A percentile compares a stretch with the other conserved stretches of the same genome.
These are phyloP conservation scores for Philaenus spumarius DNA, from an alignment of 1,140 invertebrate species.

Conservation along the genomic window DNA sequence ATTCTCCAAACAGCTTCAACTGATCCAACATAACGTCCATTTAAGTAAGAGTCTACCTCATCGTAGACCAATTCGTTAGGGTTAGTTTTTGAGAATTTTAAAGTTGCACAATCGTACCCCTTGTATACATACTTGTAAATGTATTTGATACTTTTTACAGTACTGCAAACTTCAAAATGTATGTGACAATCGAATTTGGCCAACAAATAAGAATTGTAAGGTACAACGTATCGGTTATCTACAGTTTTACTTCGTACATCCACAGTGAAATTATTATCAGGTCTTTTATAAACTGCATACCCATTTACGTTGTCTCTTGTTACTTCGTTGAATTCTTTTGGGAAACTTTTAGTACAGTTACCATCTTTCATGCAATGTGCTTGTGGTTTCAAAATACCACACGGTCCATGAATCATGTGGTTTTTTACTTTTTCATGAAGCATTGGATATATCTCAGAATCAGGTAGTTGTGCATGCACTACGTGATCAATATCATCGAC, in stretches of 20 bases:
- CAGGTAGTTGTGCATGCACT: neutral
- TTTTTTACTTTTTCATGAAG: neutral
- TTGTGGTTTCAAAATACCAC: neutral
- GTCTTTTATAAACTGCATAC: neutral
- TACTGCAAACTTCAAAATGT: conserved; percentile 34
- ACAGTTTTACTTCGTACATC: neutral
- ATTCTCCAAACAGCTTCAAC: neutral
- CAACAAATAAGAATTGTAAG: neutral
- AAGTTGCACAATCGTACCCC: too few species aligned
- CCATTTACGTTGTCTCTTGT: neutral
- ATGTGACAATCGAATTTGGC: conserved; percentile 29
- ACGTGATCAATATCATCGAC: neutral
- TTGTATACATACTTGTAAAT: too few species aligned
- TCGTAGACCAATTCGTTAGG: neutral
- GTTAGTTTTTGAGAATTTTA: neutral
- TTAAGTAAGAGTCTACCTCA: neutral
- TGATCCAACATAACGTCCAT: neutral
- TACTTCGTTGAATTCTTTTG: neutral
- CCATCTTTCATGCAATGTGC: neutral
- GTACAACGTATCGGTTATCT: neutral
- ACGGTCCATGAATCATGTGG: neutral
- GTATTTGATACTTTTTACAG: conserved; percentile 35
- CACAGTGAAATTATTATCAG: neutral
- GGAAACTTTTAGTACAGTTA: too few species aligned
- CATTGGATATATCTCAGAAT: neutral